Percentiles rank a stretch among this genome's conserved stretches.
phyloP scores from a whole-genome alignment of 1,140 invertebrate species.

The Ceratitis capitata region DNA sequence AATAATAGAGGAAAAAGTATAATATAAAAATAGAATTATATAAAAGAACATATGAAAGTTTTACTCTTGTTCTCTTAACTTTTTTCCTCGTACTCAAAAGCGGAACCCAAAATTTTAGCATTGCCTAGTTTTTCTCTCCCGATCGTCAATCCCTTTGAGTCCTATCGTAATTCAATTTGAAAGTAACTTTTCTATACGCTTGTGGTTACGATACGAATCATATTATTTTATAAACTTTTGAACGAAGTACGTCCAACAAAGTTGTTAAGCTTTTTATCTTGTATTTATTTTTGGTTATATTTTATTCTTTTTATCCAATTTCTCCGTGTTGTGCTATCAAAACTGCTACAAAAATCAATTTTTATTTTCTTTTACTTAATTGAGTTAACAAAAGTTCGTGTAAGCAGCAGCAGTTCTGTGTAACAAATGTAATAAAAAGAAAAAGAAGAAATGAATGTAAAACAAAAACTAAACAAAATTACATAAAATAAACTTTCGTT shows the following conservation, averaged over 20 bases:
- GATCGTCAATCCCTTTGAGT: neutral
- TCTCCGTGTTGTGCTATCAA: neutral
- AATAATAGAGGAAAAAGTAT: no score
- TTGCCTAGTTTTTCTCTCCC: neutral
- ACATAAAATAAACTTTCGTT: neutral
- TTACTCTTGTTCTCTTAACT: no score
- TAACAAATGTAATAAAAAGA: neutral
- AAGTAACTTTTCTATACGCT: neutral
- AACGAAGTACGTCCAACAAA: neutral
- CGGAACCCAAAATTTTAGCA: neutral
- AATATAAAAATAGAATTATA: no score
- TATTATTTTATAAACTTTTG: neutral
- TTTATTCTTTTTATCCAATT: neutral
- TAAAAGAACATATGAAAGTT: no score
- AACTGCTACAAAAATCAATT: constrained; percentile 21
- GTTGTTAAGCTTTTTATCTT: neutral
- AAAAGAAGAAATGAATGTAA: neutral
- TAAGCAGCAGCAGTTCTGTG: no score
- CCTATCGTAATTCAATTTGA: neutral
- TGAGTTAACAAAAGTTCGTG: neutral
- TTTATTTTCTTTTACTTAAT: constrained; percentile 2
- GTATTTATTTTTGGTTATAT: neutral
- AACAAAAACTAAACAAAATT: neutral
- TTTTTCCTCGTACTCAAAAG: no score
- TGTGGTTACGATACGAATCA: neutral